A percentile compares a stretch with the other conserved stretches of the same genome.
Conservation (phyloP, 1,140 invertebrate species). For the Paramacrobiotus metropolitanus region DNA sequence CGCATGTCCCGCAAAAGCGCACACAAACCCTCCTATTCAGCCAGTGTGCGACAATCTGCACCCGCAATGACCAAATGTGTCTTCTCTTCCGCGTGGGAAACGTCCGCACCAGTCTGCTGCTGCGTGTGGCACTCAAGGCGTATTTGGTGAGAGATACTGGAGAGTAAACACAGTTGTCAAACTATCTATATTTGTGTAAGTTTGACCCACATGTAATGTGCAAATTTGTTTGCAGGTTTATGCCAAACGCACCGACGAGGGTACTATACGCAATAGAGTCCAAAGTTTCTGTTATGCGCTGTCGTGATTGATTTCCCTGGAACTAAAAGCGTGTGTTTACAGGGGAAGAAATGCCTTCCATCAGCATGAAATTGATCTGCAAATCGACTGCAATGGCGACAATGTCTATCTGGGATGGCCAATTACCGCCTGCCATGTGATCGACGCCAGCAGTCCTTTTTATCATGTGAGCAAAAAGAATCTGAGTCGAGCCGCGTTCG, state of each 20-base stretch:
- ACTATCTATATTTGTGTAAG: no score
- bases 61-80: slow-evolving; percentile 37
- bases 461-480: neutral
- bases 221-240: no score
- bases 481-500: neutral
- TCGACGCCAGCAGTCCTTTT: neutral
- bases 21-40: slow-evolving; percentile 85
- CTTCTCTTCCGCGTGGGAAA: slow-evolving; percentile 91
- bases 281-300: no score
- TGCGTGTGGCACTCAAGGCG: neutral
- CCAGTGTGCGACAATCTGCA: slow-evolving; percentile 59
- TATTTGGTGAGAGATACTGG: no score
- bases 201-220: no score
- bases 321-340: no score
- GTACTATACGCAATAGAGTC: no score
- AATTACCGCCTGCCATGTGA: neutral
- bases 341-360: no score
- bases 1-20: slow-evolving; percentile 84
- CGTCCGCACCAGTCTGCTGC: slow-evolving; percentile 40
- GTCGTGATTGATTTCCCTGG: slow-evolving; percentile 31
- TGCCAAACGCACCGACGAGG: slow-evolving; percentile 48
- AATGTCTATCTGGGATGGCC: neutral
- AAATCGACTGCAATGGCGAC: slow-evolving; percentile 16
- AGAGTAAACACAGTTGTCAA: no score
- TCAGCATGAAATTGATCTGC: slow-evolving; percentile 42